Percentiles rank a stretch among this genome's conserved stretches.
Evolutionary conservation across 2,888 invertebrate genomes (phyloP).

Genomic region (Chorisops tibialis): DNA sequence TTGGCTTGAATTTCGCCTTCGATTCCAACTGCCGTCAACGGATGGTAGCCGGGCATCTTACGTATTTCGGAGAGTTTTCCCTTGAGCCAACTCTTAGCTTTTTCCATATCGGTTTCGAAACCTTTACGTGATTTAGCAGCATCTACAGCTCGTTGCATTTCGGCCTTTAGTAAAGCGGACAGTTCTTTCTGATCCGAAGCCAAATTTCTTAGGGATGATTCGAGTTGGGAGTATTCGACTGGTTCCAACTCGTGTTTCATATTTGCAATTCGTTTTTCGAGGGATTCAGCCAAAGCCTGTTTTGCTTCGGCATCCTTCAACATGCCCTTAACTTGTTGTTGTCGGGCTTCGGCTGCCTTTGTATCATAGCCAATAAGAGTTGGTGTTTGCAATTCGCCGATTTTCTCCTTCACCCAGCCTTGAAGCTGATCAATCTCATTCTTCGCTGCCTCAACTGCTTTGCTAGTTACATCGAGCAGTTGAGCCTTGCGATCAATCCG

Average conservation of each 20-base stretch:
- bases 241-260: constrained; percentile 83
- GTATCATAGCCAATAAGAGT: constrained; percentile 73
- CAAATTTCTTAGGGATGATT: constrained; percentile 68
- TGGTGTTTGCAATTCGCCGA: constrained; percentile 63
- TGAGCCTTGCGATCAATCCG: constrained; percentile 80
- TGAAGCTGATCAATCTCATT: constrained; percentile 76
- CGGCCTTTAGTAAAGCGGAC: constrained; percentile 66
- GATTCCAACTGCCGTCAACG: constrained; percentile 76
- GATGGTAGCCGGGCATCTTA: constrained; percentile 67
- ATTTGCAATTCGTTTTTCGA: constrained; percentile 78
- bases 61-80: constrained; percentile 71
- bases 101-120: constrained; percentile 74
- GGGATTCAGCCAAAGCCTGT: constrained; percentile 73
- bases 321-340: constrained; percentile 68
- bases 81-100: constrained; percentile 77
- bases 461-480: constrained; percentile 77
- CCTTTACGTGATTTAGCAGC: constrained; percentile 71
- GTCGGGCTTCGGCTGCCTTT: constrained; percentile 70
- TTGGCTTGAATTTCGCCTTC: constrained; percentile 76
- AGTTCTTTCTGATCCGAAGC: constrained; percentile 73
- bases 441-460: constrained; percentile 76
- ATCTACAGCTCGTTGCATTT: constrained; percentile 67
- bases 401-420: constrained; percentile 75
- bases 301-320: constrained; percentile 83
- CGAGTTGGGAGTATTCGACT: constrained; percentile 75